A percentile compares a stretch with the other conserved stretches of the same genome.
Evolutionary conservation across 2,797 vertebrate genomes (phyloP).

Genomic region (Mus caroli): DNA sequence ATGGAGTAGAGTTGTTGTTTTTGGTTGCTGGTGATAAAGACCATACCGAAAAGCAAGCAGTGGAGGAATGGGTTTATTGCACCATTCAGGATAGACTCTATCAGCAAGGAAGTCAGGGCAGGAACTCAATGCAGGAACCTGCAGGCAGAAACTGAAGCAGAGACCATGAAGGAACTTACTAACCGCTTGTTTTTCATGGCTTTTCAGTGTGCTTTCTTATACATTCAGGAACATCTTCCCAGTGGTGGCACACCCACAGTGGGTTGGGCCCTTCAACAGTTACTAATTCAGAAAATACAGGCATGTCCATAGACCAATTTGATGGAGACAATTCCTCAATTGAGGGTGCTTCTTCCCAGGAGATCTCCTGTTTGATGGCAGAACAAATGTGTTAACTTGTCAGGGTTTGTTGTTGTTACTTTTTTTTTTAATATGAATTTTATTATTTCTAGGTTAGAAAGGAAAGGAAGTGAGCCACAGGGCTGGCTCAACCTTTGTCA

Average conservation of each 20-base stretch:
- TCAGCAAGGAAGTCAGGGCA: not conserved
- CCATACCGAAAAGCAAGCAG: not conserved
- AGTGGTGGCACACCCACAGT: not conserved
- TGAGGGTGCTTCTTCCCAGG: not conserved
- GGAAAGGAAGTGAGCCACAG: not conserved
- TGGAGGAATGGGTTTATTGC: not conserved
- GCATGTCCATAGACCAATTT: not conserved
- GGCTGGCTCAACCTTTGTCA: slow-evolving; percentile 14
- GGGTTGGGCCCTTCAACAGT: not conserved
- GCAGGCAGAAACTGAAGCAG: not conserved
- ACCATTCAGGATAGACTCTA: no score
- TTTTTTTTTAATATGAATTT: not conserved
- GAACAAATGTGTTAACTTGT: not conserved
- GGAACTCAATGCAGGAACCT: not conserved
- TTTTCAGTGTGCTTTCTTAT: not conserved
- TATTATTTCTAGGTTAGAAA: slow-evolving; percentile 23
- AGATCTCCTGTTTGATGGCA: not conserved
- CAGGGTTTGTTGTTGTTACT: not conserved
- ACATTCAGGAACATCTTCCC: not conserved
- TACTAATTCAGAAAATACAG: not conserved
- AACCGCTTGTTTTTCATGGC: not conserved
- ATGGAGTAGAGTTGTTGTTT: not conserved
- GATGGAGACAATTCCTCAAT: not conserved
- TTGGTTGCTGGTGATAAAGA: not conserved
- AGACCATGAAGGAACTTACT: not conserved